Evolutionary conservation across 1,140 invertebrate genomes (phyloP).

Genomic region (Apis mellifera): Amel_HAv3.1 CM009932.2:4481001-4481500

Average conservation of each 20-base stretch:
- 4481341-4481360: background rate
- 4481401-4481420: background rate
- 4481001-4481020: slow-evolving; percentile 1
- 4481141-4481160: slow-evolving; percentile 39
- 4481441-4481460: background rate
- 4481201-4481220: slow-evolving; percentile 6
- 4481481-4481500: background rate
- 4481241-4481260: background rate
- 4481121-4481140: slow-evolving; percentile 25
- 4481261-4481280: slow-evolving; percentile 18
- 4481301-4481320: slow-evolving; percentile 27
- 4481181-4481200: slow-evolving; percentile 6
- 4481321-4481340: slow-evolving; percentile 30
- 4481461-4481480: background rate
- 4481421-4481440: background rate
- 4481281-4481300: slow-evolving; percentile 3
- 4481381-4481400: background rate
- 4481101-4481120: background rate
- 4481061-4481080: slow-evolving; percentile 27
- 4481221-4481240: slow-evolving; percentile 15
- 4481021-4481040: slow-evolving; percentile 30
- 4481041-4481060: slow-evolving; percentile 32
- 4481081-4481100: slow-evolving; percentile 34
- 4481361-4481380: slow-evolving; percentile 8
- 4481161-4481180: slow-evolving; percentile 38